phyloP scores from a whole-genome alignment of 2,113 vertebrate species.

The Donacobius atricapilla region DNA sequence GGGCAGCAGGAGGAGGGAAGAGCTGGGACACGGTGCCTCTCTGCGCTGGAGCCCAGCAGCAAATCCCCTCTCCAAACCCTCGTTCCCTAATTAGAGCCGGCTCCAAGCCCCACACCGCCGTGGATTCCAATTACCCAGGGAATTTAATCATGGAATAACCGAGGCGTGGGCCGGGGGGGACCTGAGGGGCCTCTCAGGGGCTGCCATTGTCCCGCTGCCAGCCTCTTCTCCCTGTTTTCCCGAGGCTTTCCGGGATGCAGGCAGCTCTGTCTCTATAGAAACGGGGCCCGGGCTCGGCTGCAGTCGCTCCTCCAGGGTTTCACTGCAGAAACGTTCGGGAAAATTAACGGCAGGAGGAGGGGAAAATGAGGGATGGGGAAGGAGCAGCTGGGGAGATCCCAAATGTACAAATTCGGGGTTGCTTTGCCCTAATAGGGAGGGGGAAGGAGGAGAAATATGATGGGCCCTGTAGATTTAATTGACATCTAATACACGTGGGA shows the following conservation, averaged over 20 bases:
- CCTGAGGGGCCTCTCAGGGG: rapidly evolving
- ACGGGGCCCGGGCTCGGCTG: neutral
- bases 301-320: neutral
- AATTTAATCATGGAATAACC: rapidly evolving
- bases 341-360: neutral
- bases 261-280: slow-evolving; percentile 36
- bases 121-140: rapidly evolving
- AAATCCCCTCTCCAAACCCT: neutral
- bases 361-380: neutral
- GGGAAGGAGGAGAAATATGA: neutral
- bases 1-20: neutral
- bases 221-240: neutral
- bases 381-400: neutral
- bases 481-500: rapidly evolving
- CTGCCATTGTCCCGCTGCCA: rapidly evolving
- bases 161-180: rapidly evolving
- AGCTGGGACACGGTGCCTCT: rapidly evolving
- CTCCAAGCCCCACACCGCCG: neutral
- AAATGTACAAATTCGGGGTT: rapidly evolving
- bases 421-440: neutral
- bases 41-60: rapidly evolving
- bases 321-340: neutral
- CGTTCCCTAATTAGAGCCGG: neutral
- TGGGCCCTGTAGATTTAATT: neutral
- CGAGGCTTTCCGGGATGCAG: neutral